Base-by-base conservation (phyloP, 1,140 invertebrate genomes). In the Pseudoatta argentina region DNA sequence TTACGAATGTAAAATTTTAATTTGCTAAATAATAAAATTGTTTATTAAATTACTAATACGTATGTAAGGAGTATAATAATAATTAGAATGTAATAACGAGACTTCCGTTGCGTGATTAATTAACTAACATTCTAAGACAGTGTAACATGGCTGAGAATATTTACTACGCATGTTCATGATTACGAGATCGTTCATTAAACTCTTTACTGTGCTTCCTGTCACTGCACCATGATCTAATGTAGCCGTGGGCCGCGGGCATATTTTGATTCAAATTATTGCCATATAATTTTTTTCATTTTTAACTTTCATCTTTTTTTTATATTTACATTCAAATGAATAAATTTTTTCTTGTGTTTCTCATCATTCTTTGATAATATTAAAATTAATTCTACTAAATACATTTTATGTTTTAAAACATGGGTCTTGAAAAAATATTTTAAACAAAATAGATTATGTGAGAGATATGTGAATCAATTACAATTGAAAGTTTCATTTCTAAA, bases 101-200 rank as follows among this genome's bases (percentile, higher is more conserved):
- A 44, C 8, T 44, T 44, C 39, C 8, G 39, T 44, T 7, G 39
- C 7, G 8, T 59, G 24, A 12, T 85, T 78, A 63, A 85, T 88
- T 77, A 78, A 77, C 21, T 69, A 53, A 24, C 34, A 44, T 53
- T 71, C n/a, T 6, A 8, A 67, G 39, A 12, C 18, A 21, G 24
- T 73, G 34, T 8, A 34, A 39, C 30, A 30, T 21, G 7, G 7
- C 34, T 24, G 16, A 3, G 39, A 27, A 4, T 12, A n/a, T 39
- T 21, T 14, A 27, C 8, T 57, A 10, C 12, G 16, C 69, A 61
- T 30, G 16, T 64, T 76, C 14, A 10, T 51, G 18, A 57, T 78
- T 88, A 77, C 34, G 24, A 34, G 64, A 78, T 66, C 73, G 57
- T 79, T 86, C 67, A 57, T 88, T 73, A 88, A 87, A 86, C 16